Conservation (phyloP, 1,140 invertebrate species). For the Nomia melanderi region DNA sequence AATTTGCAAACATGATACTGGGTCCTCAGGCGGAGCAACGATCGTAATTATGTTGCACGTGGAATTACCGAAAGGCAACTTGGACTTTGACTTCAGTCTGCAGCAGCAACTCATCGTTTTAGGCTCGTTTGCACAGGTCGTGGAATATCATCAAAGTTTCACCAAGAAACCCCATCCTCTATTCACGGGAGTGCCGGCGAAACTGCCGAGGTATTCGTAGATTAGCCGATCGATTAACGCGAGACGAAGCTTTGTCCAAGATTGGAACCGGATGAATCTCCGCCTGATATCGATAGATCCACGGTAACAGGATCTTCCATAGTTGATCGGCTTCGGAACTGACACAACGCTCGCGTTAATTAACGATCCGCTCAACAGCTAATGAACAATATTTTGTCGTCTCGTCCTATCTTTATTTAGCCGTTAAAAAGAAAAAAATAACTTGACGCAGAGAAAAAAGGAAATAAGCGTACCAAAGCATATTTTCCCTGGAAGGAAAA, state of each 20-base stretch:
- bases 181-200: neutral
- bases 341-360: neutral
- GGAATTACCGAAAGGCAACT: constrained; percentile 3
- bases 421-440: neutral
- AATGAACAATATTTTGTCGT: constrained; percentile 3
- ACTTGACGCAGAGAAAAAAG: too few species aligned
- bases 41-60: neutral
- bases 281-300: constrained; percentile 5
- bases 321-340: constrained; percentile 9
- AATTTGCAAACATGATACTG: neutral
- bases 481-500: neutral
- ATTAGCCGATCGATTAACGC: constrained; percentile 48
- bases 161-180: constrained; percentile 23
- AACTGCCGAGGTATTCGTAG: constrained; percentile 9
- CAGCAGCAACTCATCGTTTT: constrained; percentile 33
- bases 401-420: neutral
- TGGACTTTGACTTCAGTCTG: constrained; percentile 8
- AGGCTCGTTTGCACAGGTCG: constrained; percentile 14
- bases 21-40: neutral
- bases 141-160: constrained; percentile 46
- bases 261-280: constrained; percentile 31
- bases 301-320: constrained; percentile 28
- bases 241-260: constrained; percentile 24
- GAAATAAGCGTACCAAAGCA: neutral
- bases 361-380: neutral